phyloP scores from a whole-genome alignment of 1,140 invertebrate species.

The Drosophila athabasca region DNA sequence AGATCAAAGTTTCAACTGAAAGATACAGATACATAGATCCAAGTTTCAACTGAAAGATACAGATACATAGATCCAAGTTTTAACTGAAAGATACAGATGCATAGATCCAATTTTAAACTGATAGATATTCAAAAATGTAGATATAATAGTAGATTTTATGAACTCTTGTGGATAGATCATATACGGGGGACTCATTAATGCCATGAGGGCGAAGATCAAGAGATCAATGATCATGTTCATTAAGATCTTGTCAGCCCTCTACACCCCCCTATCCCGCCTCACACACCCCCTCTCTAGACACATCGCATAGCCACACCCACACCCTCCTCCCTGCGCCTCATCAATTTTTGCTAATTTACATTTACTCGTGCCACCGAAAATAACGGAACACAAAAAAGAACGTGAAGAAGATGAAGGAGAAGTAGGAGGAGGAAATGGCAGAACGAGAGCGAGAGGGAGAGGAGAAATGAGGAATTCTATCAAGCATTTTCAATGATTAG shows the following conservation, averaged over 20 bases:
- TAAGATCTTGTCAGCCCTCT: conserved; percentile 52
- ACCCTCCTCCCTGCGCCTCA: conserved; percentile 6
- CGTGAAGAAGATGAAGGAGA: conserved; percentile 20
- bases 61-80: no score
- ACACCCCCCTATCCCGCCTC: conserved; percentile 10
- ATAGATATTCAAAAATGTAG: no score
- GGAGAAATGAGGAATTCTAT: conserved; percentile 34
- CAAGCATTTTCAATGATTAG: conserved; percentile 60
- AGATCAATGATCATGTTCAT: conserved; percentile 54
- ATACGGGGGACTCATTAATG: no score
- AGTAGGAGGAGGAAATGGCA: conserved; percentile 3
- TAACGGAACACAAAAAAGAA: conserved; percentile 20
- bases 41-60: no score
- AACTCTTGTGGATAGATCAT: no score
- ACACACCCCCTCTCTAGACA: background rate
- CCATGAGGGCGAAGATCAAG: conserved; percentile 27
- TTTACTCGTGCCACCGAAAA: conserved; percentile 68
- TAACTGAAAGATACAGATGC: no score
- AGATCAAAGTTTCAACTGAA: no score
- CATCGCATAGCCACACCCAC: background rate
- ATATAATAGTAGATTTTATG: no score
- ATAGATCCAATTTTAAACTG: no score
- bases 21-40: no score
- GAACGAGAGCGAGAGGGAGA: background rate
- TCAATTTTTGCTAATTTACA: conserved; percentile 60